Percentiles rank a stretch among this genome's conserved stretches.
These are phyloP conservation scores for Acyrthosiphon pisum DNA, from an alignment of 1,140 invertebrate genomes.

Conservation along the genomic window DNA sequence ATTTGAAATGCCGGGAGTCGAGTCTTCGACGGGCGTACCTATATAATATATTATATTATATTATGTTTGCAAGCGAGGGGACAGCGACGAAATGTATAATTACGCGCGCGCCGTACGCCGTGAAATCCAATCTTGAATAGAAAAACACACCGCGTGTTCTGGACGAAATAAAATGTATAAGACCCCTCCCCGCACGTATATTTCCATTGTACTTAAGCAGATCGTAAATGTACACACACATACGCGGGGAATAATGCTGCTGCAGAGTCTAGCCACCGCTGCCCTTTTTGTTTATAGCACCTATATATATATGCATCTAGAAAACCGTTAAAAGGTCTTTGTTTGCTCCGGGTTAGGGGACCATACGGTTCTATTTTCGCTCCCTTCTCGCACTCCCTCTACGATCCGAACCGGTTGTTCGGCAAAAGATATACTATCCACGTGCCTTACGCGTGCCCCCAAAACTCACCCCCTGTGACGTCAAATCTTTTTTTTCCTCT, in stretches of 20 bases:
- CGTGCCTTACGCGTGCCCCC: slow-evolving; percentile 55
- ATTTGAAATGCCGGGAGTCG: background rate
- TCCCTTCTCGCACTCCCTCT: slow-evolving; percentile 23
- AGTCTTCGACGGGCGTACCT: background rate
- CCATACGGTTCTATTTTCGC: slow-evolving; percentile 17
- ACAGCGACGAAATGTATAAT: slow-evolving; percentile 44
- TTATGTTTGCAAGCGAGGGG: slow-evolving; percentile 6
- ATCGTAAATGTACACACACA: slow-evolving; percentile 21
- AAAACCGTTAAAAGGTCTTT: slow-evolving; percentile 58
- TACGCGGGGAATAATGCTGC: background rate
- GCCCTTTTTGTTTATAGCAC: slow-evolving; percentile 52
- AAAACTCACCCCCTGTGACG: slow-evolving; percentile 56
- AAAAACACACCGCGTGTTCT: slow-evolving; percentile 41
- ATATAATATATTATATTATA: background rate
- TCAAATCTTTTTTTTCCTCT: slow-evolving; percentile 39
- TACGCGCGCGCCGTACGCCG: slow-evolving; percentile 11
- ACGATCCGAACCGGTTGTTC: slow-evolving; percentile 49
- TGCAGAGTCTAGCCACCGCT: slow-evolving; percentile 41
- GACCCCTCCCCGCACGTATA: slow-evolving; percentile 14
- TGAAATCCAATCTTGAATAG: slow-evolving; percentile 55
- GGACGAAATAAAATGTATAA: slow-evolving; percentile 54
- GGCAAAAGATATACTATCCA: slow-evolving; percentile 36
- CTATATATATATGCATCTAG: slow-evolving; percentile 5
- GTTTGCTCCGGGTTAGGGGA: slow-evolving; percentile 45
- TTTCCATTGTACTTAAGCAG: slow-evolving; percentile 54